Conservation (phyloP, 2,113 vertebrate genomes). For the Tinamus guttatus region DNA sequence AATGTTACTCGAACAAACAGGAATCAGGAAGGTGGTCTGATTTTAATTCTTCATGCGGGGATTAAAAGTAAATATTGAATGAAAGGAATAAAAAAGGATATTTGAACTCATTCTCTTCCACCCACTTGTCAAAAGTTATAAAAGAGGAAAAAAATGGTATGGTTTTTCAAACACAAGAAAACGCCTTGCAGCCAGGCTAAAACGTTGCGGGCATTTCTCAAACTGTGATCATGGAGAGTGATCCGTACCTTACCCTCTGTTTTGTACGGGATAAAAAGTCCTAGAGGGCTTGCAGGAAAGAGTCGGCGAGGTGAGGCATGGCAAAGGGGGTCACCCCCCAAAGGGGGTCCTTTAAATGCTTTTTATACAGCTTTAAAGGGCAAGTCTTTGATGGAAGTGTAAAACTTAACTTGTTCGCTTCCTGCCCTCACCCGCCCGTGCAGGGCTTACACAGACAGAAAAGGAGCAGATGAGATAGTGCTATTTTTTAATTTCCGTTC, state of each 20-base stretch:
- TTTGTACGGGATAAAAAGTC: not conserved
- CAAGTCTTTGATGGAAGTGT: not conserved
- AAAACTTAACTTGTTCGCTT: not conserved
- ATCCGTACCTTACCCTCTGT: not conserved
- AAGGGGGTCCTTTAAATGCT: not conserved
- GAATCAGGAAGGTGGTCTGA: not conserved
- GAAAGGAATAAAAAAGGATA: not conserved
- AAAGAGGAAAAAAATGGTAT: not conserved
- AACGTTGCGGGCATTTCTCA: not conserved
- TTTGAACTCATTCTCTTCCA: not conserved
- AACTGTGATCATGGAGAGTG: not conserved
- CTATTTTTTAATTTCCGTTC: not conserved
- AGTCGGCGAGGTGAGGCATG: not conserved
- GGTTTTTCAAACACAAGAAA: not conserved
- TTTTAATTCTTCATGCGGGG: not conserved
- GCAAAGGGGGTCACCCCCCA: too few relatives aligned
- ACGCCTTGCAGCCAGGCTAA: not conserved
- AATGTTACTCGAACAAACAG: not conserved
- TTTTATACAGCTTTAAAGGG: not conserved
- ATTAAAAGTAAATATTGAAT: not conserved
- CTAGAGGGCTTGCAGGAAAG: not conserved
- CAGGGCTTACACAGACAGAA: not conserved
- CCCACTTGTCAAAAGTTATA: rapidly evolving
- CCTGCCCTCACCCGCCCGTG: not conserved
- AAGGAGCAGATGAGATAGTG: not conserved